Percentiles rank a stretch among this genome's conserved stretches.
phyloP scores from a whole-genome alignment of 2,888 invertebrate genomes.

The Masnerella sp. region DNA sequence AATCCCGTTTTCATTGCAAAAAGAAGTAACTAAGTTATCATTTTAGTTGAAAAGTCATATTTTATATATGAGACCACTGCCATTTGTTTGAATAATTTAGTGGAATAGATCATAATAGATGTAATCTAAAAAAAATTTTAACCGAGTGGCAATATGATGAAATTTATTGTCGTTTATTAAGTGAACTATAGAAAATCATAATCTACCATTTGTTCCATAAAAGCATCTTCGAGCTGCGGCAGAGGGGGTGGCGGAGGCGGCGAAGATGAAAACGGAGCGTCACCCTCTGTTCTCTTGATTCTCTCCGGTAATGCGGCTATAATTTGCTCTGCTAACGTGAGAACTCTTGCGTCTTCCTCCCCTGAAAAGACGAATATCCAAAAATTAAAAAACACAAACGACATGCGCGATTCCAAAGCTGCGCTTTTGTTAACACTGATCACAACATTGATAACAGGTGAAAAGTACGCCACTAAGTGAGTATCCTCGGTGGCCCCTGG shows the following conservation, averaged over 20 bases:
- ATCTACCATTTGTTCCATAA: slow-evolving; percentile 79
- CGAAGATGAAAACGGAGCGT: slow-evolving; percentile 77
- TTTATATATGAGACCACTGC: no score
- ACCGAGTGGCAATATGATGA: no score
- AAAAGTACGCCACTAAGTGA: slow-evolving; percentile 31
- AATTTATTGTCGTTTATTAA: no score
- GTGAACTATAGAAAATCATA: no score
- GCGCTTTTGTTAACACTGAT: slow-evolving; percentile 64
- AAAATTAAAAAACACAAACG: slow-evolving; percentile 70
- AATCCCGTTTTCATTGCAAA: no score
- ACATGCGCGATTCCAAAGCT: slow-evolving; percentile 61
- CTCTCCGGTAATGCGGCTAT: slow-evolving; percentile 98
- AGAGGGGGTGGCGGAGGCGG: slow-evolving; percentile 72
- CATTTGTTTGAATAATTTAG: no score
- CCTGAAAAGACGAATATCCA: slow-evolving; percentile 80
- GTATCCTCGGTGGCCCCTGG: slow-evolving; percentile 16
- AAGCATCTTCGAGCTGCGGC: slow-evolving; percentile 74
- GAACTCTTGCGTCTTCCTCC: slow-evolving; percentile 94
- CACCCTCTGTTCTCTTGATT: slow-evolving; percentile 85
- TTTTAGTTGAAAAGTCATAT: no score
- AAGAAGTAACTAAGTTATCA: no score
- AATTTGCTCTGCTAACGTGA: slow-evolving; percentile 97
- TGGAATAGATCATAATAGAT: no score
- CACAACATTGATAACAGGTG: slow-evolving; percentile 68
- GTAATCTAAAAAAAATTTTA: no score